Percentiles rank a stretch among this genome's conserved stretches.
phyloP scores from a whole-genome alignment of 1,140 invertebrate genomes.

The Leptopilina clavipes region DNA sequence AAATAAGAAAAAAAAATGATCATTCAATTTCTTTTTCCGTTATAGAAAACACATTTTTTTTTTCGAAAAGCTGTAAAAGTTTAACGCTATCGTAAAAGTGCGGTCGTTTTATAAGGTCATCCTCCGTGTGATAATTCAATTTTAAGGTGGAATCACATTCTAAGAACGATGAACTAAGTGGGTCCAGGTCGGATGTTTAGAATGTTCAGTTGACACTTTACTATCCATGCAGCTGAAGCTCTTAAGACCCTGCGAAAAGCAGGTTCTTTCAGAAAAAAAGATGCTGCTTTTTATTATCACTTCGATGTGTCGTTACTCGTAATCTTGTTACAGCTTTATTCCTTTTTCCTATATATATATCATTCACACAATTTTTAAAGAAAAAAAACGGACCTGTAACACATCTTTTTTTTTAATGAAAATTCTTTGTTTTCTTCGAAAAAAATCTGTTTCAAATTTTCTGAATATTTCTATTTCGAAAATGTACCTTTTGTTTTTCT shows the following conservation, averaged over 20 bases:
- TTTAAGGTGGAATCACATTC: constrained; percentile 52
- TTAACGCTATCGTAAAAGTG: constrained; percentile 10
- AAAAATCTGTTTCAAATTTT: too few species aligned
- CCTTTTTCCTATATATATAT: constrained; percentile 14
- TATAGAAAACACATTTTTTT: background rate
- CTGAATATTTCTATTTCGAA: too few species aligned
- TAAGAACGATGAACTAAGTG: constrained; percentile 42
- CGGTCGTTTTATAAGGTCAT: constrained; percentile 44
- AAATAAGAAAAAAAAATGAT: background rate
- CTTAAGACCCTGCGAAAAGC: constrained; percentile 34
- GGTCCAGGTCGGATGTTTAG: constrained; percentile 42
- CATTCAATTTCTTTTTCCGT: background rate
- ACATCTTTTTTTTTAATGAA: too few species aligned
- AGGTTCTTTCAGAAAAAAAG: constrained; percentile 17
- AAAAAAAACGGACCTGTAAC: background rate
- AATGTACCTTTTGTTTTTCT: too few species aligned
- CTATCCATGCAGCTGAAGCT: constrained; percentile 40
- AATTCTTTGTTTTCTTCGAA: too few species aligned
- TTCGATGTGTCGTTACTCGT: constrained; percentile 38
- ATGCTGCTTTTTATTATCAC: constrained; percentile 37
- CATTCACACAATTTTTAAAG: constrained; percentile 30
- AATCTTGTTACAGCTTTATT: constrained; percentile 34
- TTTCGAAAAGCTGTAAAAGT: background rate
- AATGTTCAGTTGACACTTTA: constrained; percentile 49
- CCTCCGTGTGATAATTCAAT: constrained; percentile 60